Evolutionary conservation across 2,888 invertebrate genomes (phyloP), one percentile per base, ranked within the genome.

Genomic region (Drosophila nr. fundita): DNA sequence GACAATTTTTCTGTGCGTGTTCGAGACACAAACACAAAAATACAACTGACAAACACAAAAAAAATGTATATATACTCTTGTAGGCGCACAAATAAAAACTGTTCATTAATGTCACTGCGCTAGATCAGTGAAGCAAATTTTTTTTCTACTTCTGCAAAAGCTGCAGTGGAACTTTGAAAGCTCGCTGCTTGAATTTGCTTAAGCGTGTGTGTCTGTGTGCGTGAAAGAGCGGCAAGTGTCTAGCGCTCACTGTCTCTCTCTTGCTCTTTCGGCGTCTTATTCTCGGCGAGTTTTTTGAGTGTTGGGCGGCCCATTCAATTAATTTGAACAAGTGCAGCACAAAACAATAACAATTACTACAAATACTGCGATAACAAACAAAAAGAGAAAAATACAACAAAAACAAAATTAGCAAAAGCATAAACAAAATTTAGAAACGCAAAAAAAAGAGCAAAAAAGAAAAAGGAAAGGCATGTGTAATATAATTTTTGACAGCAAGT

Each of bases 311-410:
- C 69, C 81, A 82, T 82, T 85, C 87, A 86, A 86, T 86, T 83
- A 83, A 83, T 83, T 86, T 86, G 82, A 87, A 85, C 87, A 89
- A 87, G 87, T 87, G 87, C 87, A 89, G 73, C 76, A 63, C 69
- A 76, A 87, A 84, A 88, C 74, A 78, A 88, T 66, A 88, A 83
- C 82, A 82, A 86, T 78, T 73, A 75, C 73, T 73, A 81, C 69
- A 60, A 79, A 76, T 73, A 76, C 53, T 57, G 65, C 68, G 74
- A 74, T 60, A 74, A 60, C 61, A 48, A 67, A 50, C 36, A 5
- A 36, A 36, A 36, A 6, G 11, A 15, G 4, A 8, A 18, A 38
- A 38, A 38, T 8, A 8, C 8, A 57, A 54, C 53, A 54, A 55
- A 32, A 52, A 55, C 24, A 58, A 70, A 61, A 58, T 29, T 29